These are phyloP conservation scores for Ramazzottius varieornatus DNA, from an alignment of 2,888 invertebrate species.

Conservation along the genomic window DNA sequence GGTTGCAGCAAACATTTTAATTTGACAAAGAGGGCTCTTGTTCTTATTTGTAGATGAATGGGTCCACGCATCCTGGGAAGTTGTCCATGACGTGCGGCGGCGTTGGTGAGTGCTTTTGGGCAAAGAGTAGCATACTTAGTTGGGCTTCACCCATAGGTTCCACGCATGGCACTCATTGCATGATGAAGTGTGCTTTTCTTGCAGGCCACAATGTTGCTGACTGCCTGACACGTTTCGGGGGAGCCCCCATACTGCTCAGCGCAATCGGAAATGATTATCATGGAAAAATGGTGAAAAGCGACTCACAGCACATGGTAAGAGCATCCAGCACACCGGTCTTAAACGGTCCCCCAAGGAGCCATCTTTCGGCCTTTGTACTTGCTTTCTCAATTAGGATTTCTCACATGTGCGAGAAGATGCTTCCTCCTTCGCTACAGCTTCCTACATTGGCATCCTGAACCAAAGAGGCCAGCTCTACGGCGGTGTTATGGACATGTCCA, in stretches of 20 bases:
- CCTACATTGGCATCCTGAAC: conserved; percentile 32
- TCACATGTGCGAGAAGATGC: not conserved
- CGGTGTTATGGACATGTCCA: conserved; percentile 56
- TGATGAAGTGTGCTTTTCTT: not conserved
- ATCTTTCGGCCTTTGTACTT: not conserved
- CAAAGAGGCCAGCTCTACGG: conserved; percentile 45
- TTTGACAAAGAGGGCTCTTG: no score
- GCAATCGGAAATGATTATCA: not conserved
- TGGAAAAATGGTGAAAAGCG: not conserved
- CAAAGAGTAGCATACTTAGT: no score
- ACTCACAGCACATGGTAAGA: not conserved
- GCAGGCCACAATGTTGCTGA: not conserved
- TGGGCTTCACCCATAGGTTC: no score
- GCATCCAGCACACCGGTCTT: not conserved
- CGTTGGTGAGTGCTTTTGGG: not conserved
- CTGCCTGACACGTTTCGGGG: not conserved
- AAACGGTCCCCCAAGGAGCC: not conserved
- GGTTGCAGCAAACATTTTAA: no score
- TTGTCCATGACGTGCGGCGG: not conserved
- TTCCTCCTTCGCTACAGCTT: not conserved
- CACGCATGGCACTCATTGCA: no score
- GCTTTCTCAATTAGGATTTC: not conserved
- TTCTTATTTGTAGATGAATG: not conserved
- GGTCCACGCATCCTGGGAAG: not conserved
- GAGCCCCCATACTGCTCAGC: not conserved